These are phyloP conservation scores for Hyposoter dolosus DNA, from an alignment of 2,888 invertebrate species.

Conservation along the genomic window DNA sequence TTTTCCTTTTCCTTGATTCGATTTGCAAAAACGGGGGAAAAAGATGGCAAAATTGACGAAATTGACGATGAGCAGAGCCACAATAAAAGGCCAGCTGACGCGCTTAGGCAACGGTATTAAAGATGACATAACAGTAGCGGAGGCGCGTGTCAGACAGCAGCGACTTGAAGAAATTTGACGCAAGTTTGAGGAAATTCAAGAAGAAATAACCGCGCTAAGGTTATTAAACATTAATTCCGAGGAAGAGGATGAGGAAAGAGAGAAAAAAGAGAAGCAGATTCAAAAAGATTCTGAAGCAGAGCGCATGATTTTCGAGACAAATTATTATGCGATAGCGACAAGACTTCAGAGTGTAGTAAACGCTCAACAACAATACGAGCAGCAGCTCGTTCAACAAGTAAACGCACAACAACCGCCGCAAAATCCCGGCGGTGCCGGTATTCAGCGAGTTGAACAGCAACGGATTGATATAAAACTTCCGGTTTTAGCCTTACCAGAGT, in stretches of 20 bases:
- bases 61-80: constrained; percentile 29
- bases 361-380: too few species aligned
- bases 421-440: constrained; percentile 2
- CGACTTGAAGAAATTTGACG: constrained; percentile 44
- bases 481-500: too few species aligned
- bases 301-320: constrained; percentile 42
- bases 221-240: background rate
- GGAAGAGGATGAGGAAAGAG: background rate
- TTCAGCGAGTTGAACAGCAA: too few species aligned
- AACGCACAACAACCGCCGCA: constrained; percentile 12
- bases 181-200: constrained; percentile 49
- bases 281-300: constrained; percentile 50
- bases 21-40: background rate
- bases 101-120: constrained; percentile 43
- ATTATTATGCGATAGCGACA: constrained; percentile 44
- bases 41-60: constrained; percentile 44
- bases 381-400: too few species aligned
- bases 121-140: constrained; percentile 35
- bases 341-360: constrained; percentile 35
- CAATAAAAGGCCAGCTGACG: constrained; percentile 53
- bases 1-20: constrained; percentile 50
- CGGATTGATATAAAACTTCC: too few species aligned
- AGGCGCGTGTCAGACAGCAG: constrained; percentile 32
- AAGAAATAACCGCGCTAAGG: constrained; percentile 21
- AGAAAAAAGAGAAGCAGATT: constrained; percentile 3